These are phyloP conservation scores for Drosophila prolongata DNA, from an alignment of 2,888 invertebrate species.

Conservation along the genomic window DNA sequence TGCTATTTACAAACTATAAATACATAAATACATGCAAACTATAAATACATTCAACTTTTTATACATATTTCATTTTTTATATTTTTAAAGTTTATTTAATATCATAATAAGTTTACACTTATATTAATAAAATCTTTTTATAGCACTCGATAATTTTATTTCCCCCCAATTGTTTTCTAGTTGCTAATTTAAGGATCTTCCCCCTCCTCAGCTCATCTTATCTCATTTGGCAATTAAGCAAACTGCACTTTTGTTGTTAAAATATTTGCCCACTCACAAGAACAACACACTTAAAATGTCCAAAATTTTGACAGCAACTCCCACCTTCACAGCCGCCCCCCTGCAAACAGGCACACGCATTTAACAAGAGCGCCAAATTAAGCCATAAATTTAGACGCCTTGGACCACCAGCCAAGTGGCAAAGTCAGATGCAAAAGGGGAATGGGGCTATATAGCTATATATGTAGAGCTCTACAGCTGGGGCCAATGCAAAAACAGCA, in stretches of 20 bases:
- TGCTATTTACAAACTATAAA: no score
- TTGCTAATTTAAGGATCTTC: constrained; percentile 14
- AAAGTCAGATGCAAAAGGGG: constrained; percentile 20
- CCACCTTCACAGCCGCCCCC: constrained; percentile 52
- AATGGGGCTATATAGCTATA: constrained; percentile 1
- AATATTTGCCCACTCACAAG: constrained; percentile 64
- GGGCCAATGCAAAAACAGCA: constrained; percentile 50
- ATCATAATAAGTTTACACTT: no score
- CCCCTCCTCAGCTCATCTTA: background rate
- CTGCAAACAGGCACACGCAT: constrained; percentile 65
- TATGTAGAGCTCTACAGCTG: background rate
- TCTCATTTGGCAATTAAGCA: constrained; percentile 26
- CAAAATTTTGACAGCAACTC: constrained; percentile 66
- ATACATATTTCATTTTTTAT: no score
- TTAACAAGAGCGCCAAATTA: constrained; percentile 74
- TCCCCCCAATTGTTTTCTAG: background rate
- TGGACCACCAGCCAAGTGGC: constrained; percentile 70
- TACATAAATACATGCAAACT: no score
- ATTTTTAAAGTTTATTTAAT: no score
- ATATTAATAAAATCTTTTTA: no score
- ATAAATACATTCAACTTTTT: no score
- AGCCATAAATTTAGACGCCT: constrained; percentile 70
- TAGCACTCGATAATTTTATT: no score
- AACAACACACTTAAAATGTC: constrained; percentile 72
- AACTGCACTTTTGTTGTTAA: constrained; percentile 37